Base-by-base conservation (phyloP, 2,888 invertebrate genomes). In the Lepidocyrtoides sp. region DNA sequence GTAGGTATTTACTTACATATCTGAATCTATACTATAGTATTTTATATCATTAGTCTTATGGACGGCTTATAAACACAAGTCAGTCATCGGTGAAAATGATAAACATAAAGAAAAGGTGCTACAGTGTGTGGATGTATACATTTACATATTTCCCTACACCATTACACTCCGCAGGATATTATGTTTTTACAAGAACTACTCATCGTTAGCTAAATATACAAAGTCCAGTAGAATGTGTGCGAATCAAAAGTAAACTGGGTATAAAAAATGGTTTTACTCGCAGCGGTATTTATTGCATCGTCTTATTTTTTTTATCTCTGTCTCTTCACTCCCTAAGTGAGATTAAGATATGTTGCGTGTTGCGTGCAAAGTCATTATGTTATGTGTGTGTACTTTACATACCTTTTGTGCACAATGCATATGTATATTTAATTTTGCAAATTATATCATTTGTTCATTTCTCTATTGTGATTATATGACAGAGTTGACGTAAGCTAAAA, bases 361-460 rank as follows among this genome's bases (percentile, higher is more conserved):
- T 3, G 4, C 4, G 14, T 36, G 36, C 66, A 36, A 17, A 69
- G 36, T 17, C 32, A 36, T 69, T 26, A n/a, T 7, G 12, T 14
- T 63, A 14, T 63, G 4, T 17, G 4, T 17, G 36, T 29, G 14
- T 26, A 0, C 12, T 3, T n/a, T n/a, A 14, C 32, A 66, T n/a
- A 32, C 63, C 63, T 66, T 29, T 7, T 32, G 63, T 66, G 63
- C 12, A 3, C 29, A n/a, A 29, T 2, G 41, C 17, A 69, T 36
- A 17, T 17, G n/a, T 23, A 44, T 17, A n/a, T 14, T 44, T 41
- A n/a, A 20, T 26, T 36, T 81, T 66, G 84, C 84, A 85, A 85
- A 85, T 85, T 69, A 85, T 85, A 85, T 85, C 84, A 85, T 85
- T 82, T 36, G 23, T 20, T 23, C n/a, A 7, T 79, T 75, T 72